Percentiles rank a stretch among this genome's conserved stretches.
These are phyloP conservation scores for Buathra laborator DNA, from an alignment of 2,888 invertebrate species.

Conservation along the genomic window DNA sequence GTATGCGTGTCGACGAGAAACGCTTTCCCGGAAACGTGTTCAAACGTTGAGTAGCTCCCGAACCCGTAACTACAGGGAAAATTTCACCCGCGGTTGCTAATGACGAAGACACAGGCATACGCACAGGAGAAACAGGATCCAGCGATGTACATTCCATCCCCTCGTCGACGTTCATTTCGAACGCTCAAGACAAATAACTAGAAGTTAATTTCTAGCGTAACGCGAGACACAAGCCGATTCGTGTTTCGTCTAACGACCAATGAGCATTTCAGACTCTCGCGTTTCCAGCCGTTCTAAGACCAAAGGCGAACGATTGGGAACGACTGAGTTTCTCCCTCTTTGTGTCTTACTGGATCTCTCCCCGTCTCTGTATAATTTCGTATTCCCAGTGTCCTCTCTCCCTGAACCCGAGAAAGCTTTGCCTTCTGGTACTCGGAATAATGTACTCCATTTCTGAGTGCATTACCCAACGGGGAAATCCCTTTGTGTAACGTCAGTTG, in stretches of 20 bases:
- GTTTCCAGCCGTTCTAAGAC: constrained; percentile 8
- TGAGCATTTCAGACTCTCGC: not conserved
- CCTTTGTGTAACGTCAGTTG: constrained; percentile 13
- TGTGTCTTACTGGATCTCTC: not conserved
- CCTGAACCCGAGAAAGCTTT: not conserved
- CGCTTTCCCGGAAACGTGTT: too few relatives aligned
- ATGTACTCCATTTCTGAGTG: constrained; percentile 18
- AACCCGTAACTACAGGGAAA: too few relatives aligned
- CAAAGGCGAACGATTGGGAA: not conserved
- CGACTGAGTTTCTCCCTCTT: not conserved
- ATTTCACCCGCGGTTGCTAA: too few relatives aligned
- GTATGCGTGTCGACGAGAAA: too few relatives aligned
- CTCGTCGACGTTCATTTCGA: not conserved
- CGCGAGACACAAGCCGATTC: constrained; percentile 4
- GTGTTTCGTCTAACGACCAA: constrained; percentile 26
- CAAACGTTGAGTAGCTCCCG: too few relatives aligned
- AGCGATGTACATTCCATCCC: not conserved
- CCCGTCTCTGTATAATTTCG: not conserved
- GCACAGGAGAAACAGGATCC: not conserved
- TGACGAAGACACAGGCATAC: not conserved
- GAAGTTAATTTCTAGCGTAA: constrained; percentile 23
- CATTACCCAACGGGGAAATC: not conserved
- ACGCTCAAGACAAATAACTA: not conserved
- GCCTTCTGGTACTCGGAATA: not conserved
- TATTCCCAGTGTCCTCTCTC: not conserved